Evolutionary conservation across 2,797 vertebrate species (phyloP).

Genomic region (Phalloptychus januarius): DNA sequence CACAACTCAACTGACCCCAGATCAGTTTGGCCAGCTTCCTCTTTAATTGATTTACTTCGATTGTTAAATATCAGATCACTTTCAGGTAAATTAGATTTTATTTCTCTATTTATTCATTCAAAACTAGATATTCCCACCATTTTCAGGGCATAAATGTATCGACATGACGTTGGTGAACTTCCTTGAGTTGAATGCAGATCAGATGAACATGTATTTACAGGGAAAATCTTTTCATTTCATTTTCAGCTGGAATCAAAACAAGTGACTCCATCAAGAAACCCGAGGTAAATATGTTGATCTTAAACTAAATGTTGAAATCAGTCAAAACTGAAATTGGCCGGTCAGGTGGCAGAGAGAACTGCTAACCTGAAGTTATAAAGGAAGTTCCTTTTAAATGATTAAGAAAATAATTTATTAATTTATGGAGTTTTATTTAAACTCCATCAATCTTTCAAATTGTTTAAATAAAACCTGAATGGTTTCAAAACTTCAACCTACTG

Average conservation of each 20-base stretch:
- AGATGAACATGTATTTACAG: neutral
- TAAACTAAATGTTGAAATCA: neutral
- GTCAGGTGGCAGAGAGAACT: neutral
- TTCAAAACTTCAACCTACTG: neutral
- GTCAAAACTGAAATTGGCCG: neutral
- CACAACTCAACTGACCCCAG: neutral
- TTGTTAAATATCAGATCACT: neutral
- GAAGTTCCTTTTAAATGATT: neutral
- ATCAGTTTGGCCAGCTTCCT: neutral
- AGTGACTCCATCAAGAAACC: neutral
- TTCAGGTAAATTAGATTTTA: neutral
- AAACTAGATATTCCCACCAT: neutral
- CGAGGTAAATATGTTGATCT: neutral
- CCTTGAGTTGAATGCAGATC: neutral
- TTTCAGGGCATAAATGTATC: neutral
- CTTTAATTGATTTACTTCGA: neutral
- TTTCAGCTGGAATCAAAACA: neutral
- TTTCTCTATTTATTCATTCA: neutral
- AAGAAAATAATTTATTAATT: neutral
- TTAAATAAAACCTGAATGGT: neutral
- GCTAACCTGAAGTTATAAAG: neutral
- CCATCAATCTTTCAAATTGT: neutral
- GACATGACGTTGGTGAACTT: neutral
- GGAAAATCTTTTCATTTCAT: neutral
- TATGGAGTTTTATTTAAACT: no score